These are phyloP conservation scores for Manis javanica DNA, from an alignment of 2,797 vertebrate species.

Conservation along the genomic window DNA sequence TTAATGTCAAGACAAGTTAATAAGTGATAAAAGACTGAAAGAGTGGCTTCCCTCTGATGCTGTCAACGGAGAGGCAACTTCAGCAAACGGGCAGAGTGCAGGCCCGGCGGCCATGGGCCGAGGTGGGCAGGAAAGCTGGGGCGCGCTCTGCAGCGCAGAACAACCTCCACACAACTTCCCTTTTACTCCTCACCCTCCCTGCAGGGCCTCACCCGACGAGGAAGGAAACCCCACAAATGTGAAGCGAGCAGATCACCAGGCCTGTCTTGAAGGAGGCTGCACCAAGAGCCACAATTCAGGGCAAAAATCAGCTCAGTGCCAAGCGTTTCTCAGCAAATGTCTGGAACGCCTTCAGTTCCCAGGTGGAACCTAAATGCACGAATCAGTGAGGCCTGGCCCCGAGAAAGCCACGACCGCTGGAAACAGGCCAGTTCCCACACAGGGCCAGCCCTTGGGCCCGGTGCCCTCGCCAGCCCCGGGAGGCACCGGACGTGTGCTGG, in stretches of 20 bases:
- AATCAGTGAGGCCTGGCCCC: not conserved
- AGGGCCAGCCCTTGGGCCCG: not conserved
- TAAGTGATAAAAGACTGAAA: conserved; percentile 3
- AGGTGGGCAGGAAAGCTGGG: not conserved
- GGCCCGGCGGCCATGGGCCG: accelerated
- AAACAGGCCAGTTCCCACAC: not conserved
- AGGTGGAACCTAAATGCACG: not conserved
- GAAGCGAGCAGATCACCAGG: accelerated
- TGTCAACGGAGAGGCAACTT: not conserved
- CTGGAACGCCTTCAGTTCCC: not conserved
- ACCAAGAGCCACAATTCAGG: accelerated
- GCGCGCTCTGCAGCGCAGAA: accelerated
- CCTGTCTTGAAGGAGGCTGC: not conserved
- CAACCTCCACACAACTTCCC: not conserved
- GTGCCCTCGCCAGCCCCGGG: not conserved
- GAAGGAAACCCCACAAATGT: not conserved
- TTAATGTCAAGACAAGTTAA: conserved; percentile 63
- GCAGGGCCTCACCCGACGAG: not conserved
- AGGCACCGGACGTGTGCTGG: too few species aligned
- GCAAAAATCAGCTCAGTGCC: accelerated
- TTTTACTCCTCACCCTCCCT: not conserved
- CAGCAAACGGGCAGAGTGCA: too few species aligned
- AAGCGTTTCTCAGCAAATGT: accelerated
- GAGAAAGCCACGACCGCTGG: not conserved
- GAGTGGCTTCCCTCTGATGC: conserved; percentile 20